Base-by-base conservation (phyloP, 2,113 vertebrate species). In the Euleptes europaea region DNA sequence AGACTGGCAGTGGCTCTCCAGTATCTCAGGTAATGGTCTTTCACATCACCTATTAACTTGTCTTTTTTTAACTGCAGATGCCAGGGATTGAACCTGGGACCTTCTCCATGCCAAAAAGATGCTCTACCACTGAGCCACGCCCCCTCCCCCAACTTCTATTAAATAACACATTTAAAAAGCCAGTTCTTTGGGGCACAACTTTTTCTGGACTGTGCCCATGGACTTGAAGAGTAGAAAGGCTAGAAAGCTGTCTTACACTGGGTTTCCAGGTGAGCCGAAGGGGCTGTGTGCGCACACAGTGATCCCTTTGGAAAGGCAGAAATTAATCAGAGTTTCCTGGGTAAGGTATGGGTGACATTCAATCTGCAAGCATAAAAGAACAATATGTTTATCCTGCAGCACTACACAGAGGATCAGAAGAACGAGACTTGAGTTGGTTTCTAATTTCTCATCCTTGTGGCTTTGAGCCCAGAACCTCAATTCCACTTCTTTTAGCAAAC, bases 301-400 rank as follows among this genome's bases (percentile, higher is more conserved):
- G 44, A 98, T 95, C 75, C 96, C 96, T 92, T 97, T 95, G 73
- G 97, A 97, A 6, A 96, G 83, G 74, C 97, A 98, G 92, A 95
- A 98, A 47, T 86, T 83, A 72, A 98, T 92, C 90, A 98, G 49
- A 78, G 97, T 97, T 28, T 98, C 97, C 94, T 98, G 98, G 76
- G 96, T 97, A 47, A 99, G 92, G 91, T 98, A 99, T 0, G 98
- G 98, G 79, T 99, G 98, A 35, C 97, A 98, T 87, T 99, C 98
- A 0, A 99, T 83, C 98, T 99, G 88, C 11, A 80, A 75, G 69
- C 28, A 84, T n/a, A 90, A 72, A 63, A 67, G 63, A 23, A 12
- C 63, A 3, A 0, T 0, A 4, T 44, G 11, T 44, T 0, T 88
- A 66, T 54, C n/a, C 15, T 4, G 51, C 5, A 85, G 73, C 2